phyloP scores from a whole-genome alignment of 2,888 invertebrate genomes.

The Orthosia gothica region DNA sequence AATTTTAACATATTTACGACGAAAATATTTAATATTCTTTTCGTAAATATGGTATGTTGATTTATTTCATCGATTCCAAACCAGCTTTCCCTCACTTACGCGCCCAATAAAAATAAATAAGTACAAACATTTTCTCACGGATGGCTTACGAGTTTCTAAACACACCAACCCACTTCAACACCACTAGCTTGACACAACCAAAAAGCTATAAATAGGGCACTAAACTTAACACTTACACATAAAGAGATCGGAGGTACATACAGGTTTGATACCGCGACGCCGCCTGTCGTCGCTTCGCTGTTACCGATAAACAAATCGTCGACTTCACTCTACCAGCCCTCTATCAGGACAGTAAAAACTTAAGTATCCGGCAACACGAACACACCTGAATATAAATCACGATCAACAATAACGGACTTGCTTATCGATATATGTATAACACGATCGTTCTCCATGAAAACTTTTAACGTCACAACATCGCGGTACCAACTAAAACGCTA shows the following conservation, averaged over 20 bases:
- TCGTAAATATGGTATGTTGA: not conserved
- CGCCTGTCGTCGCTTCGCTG: conserved; percentile 86
- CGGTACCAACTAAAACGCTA: conserved; percentile 42
- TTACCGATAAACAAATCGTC: conserved; percentile 88
- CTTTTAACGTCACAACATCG: conserved; percentile 76
- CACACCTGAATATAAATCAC: conserved; percentile 89
- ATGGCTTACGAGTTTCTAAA: conserved; percentile 65
- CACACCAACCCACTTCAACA: conserved; percentile 53
- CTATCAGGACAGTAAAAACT: conserved; percentile 89
- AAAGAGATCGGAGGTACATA: conserved; percentile 86
- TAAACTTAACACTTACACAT: conserved; percentile 89
- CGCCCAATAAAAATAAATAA: conserved; percentile 55
- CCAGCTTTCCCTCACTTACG: conserved; percentile 45
- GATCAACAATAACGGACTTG: conserved; percentile 84
- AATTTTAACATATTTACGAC: too few relatives aligned
- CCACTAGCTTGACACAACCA: conserved; percentile 78
- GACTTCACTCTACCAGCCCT: conserved; percentile 83
- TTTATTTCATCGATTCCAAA: conserved; percentile 31
- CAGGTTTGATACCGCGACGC: conserved; percentile 85
- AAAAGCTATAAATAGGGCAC: conserved; percentile 87
- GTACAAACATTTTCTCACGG: conserved; percentile 67
- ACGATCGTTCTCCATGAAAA: conserved; percentile 83
- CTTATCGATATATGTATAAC: conserved; percentile 88
- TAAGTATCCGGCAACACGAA: conserved; percentile 90
- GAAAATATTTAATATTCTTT: not conserved